Base-by-base conservation (phyloP, 2,888 invertebrate genomes). In the Orthonevra nobilis region DNA sequence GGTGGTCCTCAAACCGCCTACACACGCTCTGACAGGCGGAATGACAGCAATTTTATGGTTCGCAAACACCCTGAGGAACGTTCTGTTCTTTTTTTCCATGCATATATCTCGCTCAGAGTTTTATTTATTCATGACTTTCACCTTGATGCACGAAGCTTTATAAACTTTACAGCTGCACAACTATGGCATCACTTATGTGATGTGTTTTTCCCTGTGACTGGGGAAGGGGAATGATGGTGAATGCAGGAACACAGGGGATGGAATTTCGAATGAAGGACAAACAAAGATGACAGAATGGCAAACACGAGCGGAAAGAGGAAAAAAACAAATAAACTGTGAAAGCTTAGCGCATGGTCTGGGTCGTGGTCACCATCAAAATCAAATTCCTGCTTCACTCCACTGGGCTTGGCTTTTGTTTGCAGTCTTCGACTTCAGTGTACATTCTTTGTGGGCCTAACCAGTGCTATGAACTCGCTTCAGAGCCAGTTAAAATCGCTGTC, bases 111-210 rank as follows among this genome's bases (percentile, higher is more conserved):
- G 10, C 26, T 23, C 15, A n/a, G 26, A 12, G 14, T 63, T 23
- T 75, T 75, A 70, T 75, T 75, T 75, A 75, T 75, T 75, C 75
- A 75, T 75, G 75, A 75, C 56, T 75, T 70, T 75, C 75, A 75
- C 75, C 75, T 75, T 75, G 75, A 58, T 75, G 75, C 75, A 75
- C 63, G 75, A 69, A 56, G 23, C 34, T 32, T 26, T 68, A 36
- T 75, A 30, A 58, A 63, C 70, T 75, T 70, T 70, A 75, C 58
- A 52, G 69, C 70, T 44, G 63, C 75, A 77, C 58, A 50, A 52
- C 42, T 40, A 54, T 34, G 30, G 9, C 48, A 40, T 19, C 44
- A 28, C 44, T 54, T 54, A 23, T 36, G 20, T 63, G 63, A 52
- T 63, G 38, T 61, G 52, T 54, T 17, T 48, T n/a, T n/a, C n/a